Conservation (phyloP, 1,140 invertebrate genomes). For the Tetragnatha versicolor region DNA sequence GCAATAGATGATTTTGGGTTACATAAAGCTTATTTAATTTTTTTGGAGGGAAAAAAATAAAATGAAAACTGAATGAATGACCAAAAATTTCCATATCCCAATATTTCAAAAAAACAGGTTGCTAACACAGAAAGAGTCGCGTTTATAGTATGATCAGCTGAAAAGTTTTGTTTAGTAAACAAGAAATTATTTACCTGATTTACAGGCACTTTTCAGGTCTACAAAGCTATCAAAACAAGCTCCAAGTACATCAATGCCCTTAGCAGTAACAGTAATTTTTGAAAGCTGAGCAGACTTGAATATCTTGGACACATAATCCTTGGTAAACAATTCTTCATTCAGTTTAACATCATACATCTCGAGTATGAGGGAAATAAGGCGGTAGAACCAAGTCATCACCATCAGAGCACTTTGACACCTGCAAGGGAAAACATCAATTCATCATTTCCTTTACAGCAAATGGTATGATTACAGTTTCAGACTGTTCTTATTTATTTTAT, state of each 20-base stretch:
- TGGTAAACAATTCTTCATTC: background rate
- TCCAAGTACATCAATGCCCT: background rate
- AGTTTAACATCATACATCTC: too few relatives aligned
- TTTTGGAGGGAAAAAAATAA: too few relatives aligned
- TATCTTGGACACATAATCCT: background rate
- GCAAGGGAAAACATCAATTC: too few relatives aligned
- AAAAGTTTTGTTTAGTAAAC: background rate
- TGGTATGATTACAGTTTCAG: too few relatives aligned
- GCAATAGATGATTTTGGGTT: too few relatives aligned
- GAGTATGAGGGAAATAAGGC: too few relatives aligned
- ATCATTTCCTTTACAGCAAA: too few relatives aligned
- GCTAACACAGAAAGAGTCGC: background rate
- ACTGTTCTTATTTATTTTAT: too few relatives aligned
- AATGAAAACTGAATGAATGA: too few relatives aligned
- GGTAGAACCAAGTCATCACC: too few relatives aligned
- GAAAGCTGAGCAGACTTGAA: background rate
- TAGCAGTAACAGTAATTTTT: background rate
- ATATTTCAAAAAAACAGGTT: background rate
- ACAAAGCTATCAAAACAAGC: background rate
- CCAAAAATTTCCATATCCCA: background rate
- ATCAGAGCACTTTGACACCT: too few relatives aligned
- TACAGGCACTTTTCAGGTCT: background rate
- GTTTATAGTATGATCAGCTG: background rate
- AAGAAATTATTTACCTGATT: constrained; percentile 10
- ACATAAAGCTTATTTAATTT: too few relatives aligned